phyloP scores from a whole-genome alignment of 2,888 invertebrate genomes.

The Deilephila elpenor region DNA sequence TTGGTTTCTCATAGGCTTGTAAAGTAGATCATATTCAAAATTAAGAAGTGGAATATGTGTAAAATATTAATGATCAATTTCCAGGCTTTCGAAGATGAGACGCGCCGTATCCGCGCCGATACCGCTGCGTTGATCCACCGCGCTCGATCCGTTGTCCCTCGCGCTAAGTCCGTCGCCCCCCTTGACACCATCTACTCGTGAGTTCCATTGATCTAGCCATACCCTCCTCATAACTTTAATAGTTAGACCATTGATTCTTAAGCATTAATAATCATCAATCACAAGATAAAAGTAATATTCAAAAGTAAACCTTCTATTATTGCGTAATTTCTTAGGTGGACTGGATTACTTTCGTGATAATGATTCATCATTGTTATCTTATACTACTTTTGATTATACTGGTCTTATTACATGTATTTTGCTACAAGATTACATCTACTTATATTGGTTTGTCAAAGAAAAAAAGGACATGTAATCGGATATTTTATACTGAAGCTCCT shows the following conservation, averaged over 20 bases:
- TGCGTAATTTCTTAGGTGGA: no score
- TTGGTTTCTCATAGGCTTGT: not conserved
- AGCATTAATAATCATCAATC: no score
- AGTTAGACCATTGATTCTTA: no score
- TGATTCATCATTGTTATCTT: no score
- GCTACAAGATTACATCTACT: not conserved
- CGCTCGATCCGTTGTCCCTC: slow-evolving; percentile 90
- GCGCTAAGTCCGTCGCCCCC: slow-evolving; percentile 86
- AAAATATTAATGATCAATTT: slow-evolving; percentile 40
- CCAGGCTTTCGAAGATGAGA: slow-evolving; percentile 93
- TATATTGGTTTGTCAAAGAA: not conserved
- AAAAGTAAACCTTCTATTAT: no score
- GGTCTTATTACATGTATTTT: not conserved
- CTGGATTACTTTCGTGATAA: no score
- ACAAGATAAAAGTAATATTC: no score
- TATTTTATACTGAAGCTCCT: not conserved
- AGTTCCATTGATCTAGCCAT: slow-evolving; percentile 46
- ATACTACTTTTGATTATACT: no score
- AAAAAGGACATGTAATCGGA: not conserved
- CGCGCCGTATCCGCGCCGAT: slow-evolving; percentile 91
- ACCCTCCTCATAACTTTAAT: no score
- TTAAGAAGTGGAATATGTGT: not conserved
- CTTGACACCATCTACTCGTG: slow-evolving; percentile 85
- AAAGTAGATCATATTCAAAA: no score
- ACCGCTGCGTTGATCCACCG: slow-evolving; percentile 90